These are phyloP conservation scores for Lycopodina hypogea DNA, from an alignment of 37 sponge, comb jelly and placozoan genomes.

Conservation along the genomic window DNA sequence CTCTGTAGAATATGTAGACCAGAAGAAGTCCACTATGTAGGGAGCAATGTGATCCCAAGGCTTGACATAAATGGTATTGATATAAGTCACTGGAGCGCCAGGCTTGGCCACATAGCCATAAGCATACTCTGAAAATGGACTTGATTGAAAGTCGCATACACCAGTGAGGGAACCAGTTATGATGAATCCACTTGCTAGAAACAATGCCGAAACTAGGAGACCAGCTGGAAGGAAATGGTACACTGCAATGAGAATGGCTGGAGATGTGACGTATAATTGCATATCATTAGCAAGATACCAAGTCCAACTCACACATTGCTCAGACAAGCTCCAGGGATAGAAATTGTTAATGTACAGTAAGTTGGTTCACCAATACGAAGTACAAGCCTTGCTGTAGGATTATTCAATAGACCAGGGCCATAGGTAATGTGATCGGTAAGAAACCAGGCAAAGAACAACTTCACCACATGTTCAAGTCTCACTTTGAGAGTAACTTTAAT, in stretches of 20 bases:
- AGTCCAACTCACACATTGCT: conserved; percentile 75
- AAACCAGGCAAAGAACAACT: conserved; percentile 59
- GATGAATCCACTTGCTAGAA: conserved; percentile 15
- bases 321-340: conserved; percentile 54
- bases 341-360: conserved; percentile 90
- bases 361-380: conserved; percentile 89
- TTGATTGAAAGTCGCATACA: conserved; percentile 35
- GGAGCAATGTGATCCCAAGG: conserved; percentile 69
- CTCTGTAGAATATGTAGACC: conserved; percentile 67
- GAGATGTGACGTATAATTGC: conserved; percentile 86
- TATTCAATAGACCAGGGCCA: not conserved
- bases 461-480: too few species aligned
- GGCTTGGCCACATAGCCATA: not conserved
- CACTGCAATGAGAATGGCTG: conserved; percentile 62
- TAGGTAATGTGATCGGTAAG: conserved; percentile 25
- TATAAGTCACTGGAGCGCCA: not conserved
- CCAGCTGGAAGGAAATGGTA: conserved; percentile 52
- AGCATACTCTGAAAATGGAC: not conserved
- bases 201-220: conserved; percentile 5
- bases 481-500: too few species aligned
- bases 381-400: conserved; percentile 35
- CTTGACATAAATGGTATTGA: conserved; percentile 48
- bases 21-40: conserved; percentile 80
- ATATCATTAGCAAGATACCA: conserved; percentile 94
- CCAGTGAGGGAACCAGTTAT: conserved; percentile 55